Conservation (phyloP, 2,888 invertebrate species). For the Nysson spinosus region DNA sequence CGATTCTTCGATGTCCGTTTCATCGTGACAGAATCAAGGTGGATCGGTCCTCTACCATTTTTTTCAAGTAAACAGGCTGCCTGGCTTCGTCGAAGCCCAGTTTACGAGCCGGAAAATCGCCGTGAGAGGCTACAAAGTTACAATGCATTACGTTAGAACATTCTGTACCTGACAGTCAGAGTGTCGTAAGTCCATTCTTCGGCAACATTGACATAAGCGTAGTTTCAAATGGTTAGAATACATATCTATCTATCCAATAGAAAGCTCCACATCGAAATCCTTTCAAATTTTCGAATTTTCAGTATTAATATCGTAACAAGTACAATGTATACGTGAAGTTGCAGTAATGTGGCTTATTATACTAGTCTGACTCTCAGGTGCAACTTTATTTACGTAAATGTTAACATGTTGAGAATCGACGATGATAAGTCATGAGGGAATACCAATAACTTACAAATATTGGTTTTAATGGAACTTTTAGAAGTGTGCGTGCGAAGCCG, state of each 20-base stretch:
- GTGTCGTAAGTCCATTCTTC: slow-evolving; percentile 39
- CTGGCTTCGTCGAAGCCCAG: neutral
- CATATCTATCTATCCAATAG: slow-evolving; percentile 16
- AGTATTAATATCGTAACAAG: slow-evolving; percentile 42
- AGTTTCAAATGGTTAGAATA: slow-evolving; percentile 21
- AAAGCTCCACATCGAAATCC: slow-evolving; percentile 13
- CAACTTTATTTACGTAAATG: slow-evolving; percentile 42
- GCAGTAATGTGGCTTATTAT: slow-evolving; percentile 50
- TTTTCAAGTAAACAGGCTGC: slow-evolving; percentile 18
- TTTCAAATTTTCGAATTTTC: slow-evolving; percentile 35
- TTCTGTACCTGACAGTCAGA: slow-evolving; percentile 53
- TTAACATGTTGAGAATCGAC: slow-evolving; percentile 41
- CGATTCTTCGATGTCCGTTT: slow-evolving; percentile 12
- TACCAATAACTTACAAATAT: too few relatives aligned
- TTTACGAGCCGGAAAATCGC: slow-evolving; percentile 32
- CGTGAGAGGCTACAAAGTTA: slow-evolving; percentile 55
- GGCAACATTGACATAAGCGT: slow-evolving; percentile 31
- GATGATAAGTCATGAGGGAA: neutral
- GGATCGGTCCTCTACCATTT: slow-evolving; percentile 25
- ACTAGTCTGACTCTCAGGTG: slow-evolving; percentile 57
- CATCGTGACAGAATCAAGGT: slow-evolving; percentile 16
- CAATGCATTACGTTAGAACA: slow-evolving; percentile 40
- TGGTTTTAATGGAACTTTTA: too few relatives aligned
- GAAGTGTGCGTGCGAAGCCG: too few relatives aligned
- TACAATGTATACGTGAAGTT: slow-evolving; percentile 33